Evolutionary conservation across 2,113 vertebrate species (phyloP).

Genomic region (Tyto alba): DNA sequence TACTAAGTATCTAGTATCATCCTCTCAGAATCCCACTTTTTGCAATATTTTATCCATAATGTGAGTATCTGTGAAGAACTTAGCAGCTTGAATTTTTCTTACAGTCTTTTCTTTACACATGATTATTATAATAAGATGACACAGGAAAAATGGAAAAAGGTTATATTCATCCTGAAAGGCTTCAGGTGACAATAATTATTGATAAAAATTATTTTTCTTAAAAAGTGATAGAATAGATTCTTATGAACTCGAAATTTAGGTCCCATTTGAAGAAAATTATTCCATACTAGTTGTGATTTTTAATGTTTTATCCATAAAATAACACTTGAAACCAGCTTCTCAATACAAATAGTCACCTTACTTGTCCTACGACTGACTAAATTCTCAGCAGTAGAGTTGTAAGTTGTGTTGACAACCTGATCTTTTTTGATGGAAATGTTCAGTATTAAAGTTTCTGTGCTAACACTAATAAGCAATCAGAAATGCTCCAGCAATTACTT

Average conservation of each 20-base stretch:
- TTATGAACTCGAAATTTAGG: not conserved
- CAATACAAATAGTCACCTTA: not conserved
- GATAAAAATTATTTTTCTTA: not conserved
- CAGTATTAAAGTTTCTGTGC: not conserved
- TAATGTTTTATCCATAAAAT: not conserved
- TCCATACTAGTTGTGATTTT: not conserved
- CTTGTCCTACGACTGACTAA: not conserved
- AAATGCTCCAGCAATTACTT: not conserved
- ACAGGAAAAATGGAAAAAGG: not conserved
- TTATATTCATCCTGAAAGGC: not conserved
- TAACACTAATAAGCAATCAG: not conserved
- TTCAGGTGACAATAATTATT: not conserved
- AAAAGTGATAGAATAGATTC: not conserved
- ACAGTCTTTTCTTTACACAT: not conserved
- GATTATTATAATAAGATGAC: not conserved
- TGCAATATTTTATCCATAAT: not conserved
- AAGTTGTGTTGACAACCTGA: not conserved
- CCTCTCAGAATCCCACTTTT: not conserved
- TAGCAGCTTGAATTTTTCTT: not conserved
- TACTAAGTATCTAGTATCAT: not conserved
- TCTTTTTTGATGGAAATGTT: not conserved
- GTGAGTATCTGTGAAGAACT: not conserved
- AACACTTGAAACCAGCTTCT: fast-evolving
- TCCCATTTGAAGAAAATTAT: not conserved
- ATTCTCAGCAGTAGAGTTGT: not conserved